Evolutionary conservation across 2,888 invertebrate species (phyloP).

Genomic region (Drosophila paracracens): DNA sequence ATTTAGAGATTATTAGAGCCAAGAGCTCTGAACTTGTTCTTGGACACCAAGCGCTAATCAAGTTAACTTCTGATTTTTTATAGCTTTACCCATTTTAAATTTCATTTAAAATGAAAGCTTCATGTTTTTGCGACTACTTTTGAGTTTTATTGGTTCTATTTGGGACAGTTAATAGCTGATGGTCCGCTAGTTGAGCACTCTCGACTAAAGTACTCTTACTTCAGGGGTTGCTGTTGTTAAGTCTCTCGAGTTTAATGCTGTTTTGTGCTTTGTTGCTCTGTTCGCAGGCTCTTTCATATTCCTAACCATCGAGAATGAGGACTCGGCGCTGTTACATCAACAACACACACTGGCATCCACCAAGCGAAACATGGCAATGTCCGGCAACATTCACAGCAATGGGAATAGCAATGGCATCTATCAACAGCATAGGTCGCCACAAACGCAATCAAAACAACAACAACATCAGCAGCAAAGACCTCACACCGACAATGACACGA

Average conservation of each 20-base stretch:
- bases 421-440: conserved; percentile 58
- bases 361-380: conserved; percentile 75
- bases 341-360: conserved; percentile 87
- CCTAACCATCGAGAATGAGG: conserved; percentile 90
- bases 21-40: neutral
- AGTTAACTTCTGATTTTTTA: neutral
- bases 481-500: conserved; percentile 77
- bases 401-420: conserved; percentile 61
- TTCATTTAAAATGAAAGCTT: neutral
- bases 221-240: conserved; percentile 5
- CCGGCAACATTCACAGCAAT: conserved; percentile 32
- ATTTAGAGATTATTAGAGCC: neutral
- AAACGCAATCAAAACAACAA: conserved; percentile 27
- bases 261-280: conserved; percentile 24
- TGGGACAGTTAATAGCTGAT: neutral
- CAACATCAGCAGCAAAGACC: conserved; percentile 41
- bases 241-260: conserved; percentile 40
- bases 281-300: conserved; percentile 92
- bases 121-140: neutral
- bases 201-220: neutral
- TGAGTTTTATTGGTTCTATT: neutral
- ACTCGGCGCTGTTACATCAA: conserved; percentile 84
- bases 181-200: neutral
- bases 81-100: neutral
- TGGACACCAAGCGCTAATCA: neutral